A percentile compares a stretch with the other conserved stretches of the same genome.
Conservation (phyloP, 2,797 vertebrate genomes). For the Sylvilagus floridanus region DNA sequence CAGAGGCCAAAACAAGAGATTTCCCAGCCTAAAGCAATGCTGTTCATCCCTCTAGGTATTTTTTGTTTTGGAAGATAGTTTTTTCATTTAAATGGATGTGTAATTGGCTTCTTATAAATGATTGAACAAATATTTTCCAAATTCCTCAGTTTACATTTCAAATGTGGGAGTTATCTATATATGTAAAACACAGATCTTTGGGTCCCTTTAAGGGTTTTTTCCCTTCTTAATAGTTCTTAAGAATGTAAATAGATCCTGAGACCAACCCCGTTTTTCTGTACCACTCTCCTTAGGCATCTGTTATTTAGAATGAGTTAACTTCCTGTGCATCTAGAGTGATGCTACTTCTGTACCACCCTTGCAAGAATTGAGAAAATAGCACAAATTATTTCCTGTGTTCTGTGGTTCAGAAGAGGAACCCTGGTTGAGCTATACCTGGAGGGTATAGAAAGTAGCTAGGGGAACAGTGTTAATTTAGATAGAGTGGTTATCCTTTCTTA, state of each 20-base stretch:
- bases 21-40: not conserved
- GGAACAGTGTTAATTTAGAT: not conserved
- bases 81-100: not conserved
- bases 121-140: slow-evolving; percentile 33
- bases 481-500: not conserved
- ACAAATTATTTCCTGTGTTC: slow-evolving; percentile 28
- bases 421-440: not conserved
- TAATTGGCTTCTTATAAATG: not conserved
- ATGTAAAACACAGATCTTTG: not conserved
- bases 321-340: not conserved
- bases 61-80: slow-evolving; percentile 43
- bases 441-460: not conserved
- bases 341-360: not conserved
- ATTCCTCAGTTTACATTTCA: slow-evolving; percentile 44
- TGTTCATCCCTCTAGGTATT: slow-evolving; percentile 3
- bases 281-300: not conserved
- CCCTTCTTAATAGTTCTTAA: slow-evolving; percentile 43
- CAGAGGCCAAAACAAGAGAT: not conserved
- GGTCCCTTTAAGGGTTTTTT: not conserved
- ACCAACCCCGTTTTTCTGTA: not conserved
- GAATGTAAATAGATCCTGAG: slow-evolving; percentile 11
- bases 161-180: slow-evolving; percentile 25
- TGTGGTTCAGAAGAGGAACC: slow-evolving; percentile 29
- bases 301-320: slow-evolving; percentile 29
- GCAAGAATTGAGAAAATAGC: not conserved